Percentiles rank a stretch among this genome's conserved stretches.
Evolutionary conservation across 2,888 invertebrate species (phyloP).

Genomic region (Cerastoderma edule): DNA sequence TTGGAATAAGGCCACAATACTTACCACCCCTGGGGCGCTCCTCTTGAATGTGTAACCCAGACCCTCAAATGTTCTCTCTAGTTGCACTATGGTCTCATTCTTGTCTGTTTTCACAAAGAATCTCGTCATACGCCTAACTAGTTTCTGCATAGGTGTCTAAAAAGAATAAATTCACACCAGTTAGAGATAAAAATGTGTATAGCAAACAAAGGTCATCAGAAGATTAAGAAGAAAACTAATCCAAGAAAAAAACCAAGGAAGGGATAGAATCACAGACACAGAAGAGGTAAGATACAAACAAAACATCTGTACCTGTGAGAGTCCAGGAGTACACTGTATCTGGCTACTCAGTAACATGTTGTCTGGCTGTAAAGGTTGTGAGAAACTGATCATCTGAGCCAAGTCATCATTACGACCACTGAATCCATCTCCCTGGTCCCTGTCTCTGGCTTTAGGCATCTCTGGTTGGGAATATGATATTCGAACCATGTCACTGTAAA

Average conservation of each 20-base stretch:
- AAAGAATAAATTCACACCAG: too few species aligned
- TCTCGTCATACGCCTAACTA: conserved; percentile 96
- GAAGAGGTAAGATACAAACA: background rate
- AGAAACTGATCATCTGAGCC: conserved; percentile 88
- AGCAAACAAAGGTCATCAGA: too few species aligned
- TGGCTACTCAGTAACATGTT: conserved; percentile 92
- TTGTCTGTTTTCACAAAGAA: conserved; percentile 92
- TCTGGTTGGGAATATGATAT: conserved; percentile 81
- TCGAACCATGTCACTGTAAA: conserved; percentile 16
- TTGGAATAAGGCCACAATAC: too few species aligned
- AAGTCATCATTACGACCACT: conserved; percentile 56
- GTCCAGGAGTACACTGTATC: conserved; percentile 79
- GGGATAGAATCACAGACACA: too few species aligned
- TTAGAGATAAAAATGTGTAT: too few species aligned
- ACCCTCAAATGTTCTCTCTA: conserved; percentile 88
- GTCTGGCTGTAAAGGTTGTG: conserved; percentile 93
- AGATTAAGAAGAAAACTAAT: too few species aligned
- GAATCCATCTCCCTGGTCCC: conserved; percentile 62
- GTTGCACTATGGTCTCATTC: conserved; percentile 88
- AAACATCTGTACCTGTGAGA: conserved; percentile 74
- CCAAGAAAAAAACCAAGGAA: too few species aligned
- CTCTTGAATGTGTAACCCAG: conserved; percentile 88
- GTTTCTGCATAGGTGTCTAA: conserved; percentile 90
- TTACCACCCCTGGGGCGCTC: conserved; percentile 87
- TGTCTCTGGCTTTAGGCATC: conserved; percentile 49